These are phyloP conservation scores for Tetrax tetrax DNA, from an alignment of 2,113 vertebrate genomes.

Conservation along the genomic window DNA sequence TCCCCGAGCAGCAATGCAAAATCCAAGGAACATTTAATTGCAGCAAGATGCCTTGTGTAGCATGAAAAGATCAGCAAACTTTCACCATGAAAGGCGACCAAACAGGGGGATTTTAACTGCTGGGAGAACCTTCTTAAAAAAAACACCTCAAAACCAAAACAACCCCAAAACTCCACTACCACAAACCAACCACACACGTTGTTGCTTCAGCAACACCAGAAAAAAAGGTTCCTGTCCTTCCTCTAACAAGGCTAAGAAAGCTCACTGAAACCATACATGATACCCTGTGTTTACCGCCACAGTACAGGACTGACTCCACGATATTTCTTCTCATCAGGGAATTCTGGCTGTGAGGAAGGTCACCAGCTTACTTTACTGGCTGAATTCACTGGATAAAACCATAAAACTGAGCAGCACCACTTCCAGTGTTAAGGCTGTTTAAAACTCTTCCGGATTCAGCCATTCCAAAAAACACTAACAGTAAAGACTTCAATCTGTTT, in stretches of 20 bases:
- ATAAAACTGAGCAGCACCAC: neutral
- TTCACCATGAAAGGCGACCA: neutral
- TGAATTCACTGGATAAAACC: neutral
- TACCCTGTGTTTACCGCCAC: neutral
- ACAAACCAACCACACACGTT: neutral
- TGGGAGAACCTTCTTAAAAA: neutral
- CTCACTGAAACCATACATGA: neutral
- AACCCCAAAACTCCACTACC: neutral
- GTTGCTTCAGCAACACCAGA: neutral
- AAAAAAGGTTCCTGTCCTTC: neutral
- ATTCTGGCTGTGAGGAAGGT: neutral
- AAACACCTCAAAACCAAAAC: neutral
- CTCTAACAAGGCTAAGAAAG: neutral
- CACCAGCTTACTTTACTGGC: neutral
- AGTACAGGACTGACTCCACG: neutral
- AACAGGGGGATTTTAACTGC: neutral
- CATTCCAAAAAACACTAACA: neutral
- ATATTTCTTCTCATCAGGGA: neutral
- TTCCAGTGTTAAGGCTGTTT: neutral
- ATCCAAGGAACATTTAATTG: neutral
- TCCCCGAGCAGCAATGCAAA: neutral
- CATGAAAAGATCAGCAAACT: neutral
- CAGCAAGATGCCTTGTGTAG: neutral
- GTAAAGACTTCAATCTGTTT: neutral
- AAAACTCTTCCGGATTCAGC: neutral